Percentiles rank a stretch among this genome's conserved stretches.
Evolutionary conservation across 2,113 vertebrate genomes (phyloP).

Genomic region (Ginglymostoma cirratum): DNA sequence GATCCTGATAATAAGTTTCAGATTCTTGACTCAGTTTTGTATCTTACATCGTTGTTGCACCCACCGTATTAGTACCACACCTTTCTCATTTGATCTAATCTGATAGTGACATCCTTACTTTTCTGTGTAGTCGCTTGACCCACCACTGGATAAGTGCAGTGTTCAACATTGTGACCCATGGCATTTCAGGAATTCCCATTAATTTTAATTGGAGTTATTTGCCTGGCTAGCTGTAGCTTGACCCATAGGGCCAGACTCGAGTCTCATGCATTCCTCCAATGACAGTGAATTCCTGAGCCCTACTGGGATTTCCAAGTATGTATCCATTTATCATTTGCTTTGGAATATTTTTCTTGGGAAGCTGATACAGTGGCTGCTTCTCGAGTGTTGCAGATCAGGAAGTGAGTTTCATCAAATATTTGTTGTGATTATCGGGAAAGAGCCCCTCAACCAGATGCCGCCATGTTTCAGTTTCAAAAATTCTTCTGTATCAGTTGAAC

Average conservation of each 20-base stretch:
- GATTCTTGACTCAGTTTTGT: not conserved
- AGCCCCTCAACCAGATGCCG: not conserved
- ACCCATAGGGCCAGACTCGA: not conserved
- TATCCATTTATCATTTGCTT: not conserved
- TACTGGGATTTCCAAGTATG: not conserved
- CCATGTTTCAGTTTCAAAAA: not conserved
- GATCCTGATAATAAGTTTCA: not conserved
- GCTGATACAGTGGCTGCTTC: not conserved
- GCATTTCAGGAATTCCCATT: conserved; percentile 27
- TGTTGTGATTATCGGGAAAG: not conserved
- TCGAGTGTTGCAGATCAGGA: not conserved
- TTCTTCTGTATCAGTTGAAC: not conserved
- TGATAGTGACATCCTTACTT: not conserved
- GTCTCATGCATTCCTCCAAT: not conserved
- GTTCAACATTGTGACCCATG: conserved; percentile 11
- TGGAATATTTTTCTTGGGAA: not conserved
- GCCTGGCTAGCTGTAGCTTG: not conserved
- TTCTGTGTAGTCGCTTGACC: not conserved
- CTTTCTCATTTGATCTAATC: not conserved
- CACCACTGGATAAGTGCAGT: not conserved
- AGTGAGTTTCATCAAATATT: not conserved
- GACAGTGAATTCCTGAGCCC: not conserved
- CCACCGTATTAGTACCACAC: no score
- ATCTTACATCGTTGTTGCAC: not conserved
- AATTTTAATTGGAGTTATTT: not conserved